A percentile compares a stretch with the other conserved stretches of the same genome.
Evolutionary conservation across 1,140 invertebrate genomes (phyloP).

Genomic region (Bombus impatiens): DNA sequence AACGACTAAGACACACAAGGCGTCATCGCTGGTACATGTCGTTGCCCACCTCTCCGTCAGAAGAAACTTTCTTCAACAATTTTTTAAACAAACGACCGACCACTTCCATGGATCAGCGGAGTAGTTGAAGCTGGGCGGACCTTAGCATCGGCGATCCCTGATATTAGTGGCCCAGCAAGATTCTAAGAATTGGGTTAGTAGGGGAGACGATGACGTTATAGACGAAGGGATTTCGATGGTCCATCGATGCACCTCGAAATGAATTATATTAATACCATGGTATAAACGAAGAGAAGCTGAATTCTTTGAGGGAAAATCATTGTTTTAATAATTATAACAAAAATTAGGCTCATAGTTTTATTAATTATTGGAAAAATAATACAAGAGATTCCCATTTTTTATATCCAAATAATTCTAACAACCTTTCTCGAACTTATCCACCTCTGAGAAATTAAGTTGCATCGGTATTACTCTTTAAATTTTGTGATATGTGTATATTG

Average conservation of each 20-base stretch:
- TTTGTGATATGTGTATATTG: too few species aligned
- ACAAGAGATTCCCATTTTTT: not conserved
- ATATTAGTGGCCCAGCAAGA: conserved; percentile 15
- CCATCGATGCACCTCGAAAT: not conserved
- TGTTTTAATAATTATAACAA: not conserved
- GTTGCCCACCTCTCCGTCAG: conserved; percentile 57
- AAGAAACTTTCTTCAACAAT: conserved; percentile 81
- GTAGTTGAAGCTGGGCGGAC: conserved; percentile 61
- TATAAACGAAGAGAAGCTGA: not conserved
- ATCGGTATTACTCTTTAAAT: not conserved
- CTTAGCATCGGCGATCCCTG: conserved; percentile 34
- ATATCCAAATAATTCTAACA: not conserved
- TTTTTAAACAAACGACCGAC: conserved; percentile 80
- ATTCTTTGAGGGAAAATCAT: not conserved
- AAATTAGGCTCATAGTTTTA: not conserved
- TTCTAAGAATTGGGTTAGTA: conserved; percentile 67
- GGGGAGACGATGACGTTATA: conserved; percentile 27
- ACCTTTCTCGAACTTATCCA: not conserved
- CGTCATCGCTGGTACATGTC: conserved; percentile 50
- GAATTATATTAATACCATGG: too few species aligned
- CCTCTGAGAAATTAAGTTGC: not conserved
- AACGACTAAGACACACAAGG: conserved; percentile 40
- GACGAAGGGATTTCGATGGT: not conserved
- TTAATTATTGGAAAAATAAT: not conserved
- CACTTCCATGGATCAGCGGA: conserved; percentile 21